These are phyloP conservation scores for Gobio occitaniae DNA, from an alignment of 2,797 vertebrate species.

Conservation along the genomic window DNA sequence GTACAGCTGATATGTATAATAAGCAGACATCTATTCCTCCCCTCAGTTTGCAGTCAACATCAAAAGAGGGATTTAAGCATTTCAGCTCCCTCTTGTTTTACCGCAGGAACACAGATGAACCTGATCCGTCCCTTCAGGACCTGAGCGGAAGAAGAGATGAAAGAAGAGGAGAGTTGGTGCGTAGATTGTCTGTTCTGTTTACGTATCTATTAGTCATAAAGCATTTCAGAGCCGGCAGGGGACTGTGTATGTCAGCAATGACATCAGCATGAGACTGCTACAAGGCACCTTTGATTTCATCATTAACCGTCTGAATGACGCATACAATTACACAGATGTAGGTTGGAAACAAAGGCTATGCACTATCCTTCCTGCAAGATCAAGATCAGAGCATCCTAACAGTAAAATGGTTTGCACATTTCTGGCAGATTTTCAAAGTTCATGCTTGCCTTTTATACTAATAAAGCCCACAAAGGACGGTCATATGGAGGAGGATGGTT, in stretches of 20 bases:
- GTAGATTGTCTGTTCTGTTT: slow-evolving; percentile 40
- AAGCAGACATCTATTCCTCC: slow-evolving; percentile 29
- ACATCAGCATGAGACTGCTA: slow-evolving; percentile 32
- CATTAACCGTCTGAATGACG: background rate
- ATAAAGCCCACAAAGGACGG: background rate
- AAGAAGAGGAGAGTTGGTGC: slow-evolving; percentile 30
- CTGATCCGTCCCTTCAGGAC: slow-evolving; percentile 45
- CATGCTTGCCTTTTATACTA: too few species aligned
- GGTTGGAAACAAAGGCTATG: slow-evolving; percentile 1
- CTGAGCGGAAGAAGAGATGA: slow-evolving; percentile 34
- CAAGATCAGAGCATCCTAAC: slow-evolving; percentile 6
- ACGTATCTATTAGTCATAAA: slow-evolving; percentile 41
- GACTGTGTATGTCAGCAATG: slow-evolving; percentile 38
- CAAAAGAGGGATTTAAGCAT: slow-evolving; percentile 36
- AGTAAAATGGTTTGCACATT: background rate
- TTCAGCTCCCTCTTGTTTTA: slow-evolving; percentile 19
- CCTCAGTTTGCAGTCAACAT: slow-evolving; percentile 5
- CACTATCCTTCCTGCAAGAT: background rate
- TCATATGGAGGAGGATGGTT: background rate
- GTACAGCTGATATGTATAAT: slow-evolving; percentile 23
- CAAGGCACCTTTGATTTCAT: slow-evolving; percentile 37
- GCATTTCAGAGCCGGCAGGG: slow-evolving; percentile 12
- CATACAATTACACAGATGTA: background rate
- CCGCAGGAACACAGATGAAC: slow-evolving; percentile 25
- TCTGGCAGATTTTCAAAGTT: background rate